Conservation (phyloP, 2,113 vertebrate genomes). For the Calidris pygmaea region DNA sequence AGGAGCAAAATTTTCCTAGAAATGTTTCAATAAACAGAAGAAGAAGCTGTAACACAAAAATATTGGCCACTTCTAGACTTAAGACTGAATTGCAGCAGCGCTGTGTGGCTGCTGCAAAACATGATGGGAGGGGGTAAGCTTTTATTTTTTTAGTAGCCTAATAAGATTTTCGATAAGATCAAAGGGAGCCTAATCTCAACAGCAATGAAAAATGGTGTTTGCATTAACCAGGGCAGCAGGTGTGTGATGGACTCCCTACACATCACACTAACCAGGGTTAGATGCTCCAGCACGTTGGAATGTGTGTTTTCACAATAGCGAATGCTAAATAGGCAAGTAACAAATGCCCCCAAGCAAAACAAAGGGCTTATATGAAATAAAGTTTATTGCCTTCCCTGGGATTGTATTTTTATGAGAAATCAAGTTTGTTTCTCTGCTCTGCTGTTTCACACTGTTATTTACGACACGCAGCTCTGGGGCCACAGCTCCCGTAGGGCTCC, state of each 20-base stretch:
- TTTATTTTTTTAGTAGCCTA: conserved; percentile 10
- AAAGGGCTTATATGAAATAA: not conserved
- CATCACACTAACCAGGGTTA: not conserved
- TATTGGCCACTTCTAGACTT: not conserved
- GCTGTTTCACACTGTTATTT: not conserved
- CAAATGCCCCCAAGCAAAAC: not conserved
- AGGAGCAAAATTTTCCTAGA: not conserved
- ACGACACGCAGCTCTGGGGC: not conserved
- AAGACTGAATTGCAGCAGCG: not conserved
- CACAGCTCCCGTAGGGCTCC: fast-evolving
- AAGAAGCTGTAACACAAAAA: not conserved
- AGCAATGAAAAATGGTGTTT: not conserved
- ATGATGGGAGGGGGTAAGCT: not conserved
- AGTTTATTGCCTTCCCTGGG: not conserved
- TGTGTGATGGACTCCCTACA: not conserved
- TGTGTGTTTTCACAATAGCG: not conserved
- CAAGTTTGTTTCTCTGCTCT: not conserved
- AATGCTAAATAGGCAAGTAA: not conserved
- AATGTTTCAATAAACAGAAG: not conserved
- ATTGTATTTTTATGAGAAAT: not conserved
- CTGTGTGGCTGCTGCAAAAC: not conserved
- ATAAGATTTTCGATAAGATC: not conserved
- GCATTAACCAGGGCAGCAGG: not conserved
- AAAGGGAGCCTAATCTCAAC: not conserved
- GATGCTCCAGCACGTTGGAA: not conserved